Conservation (phyloP, 2,797 vertebrate species). For the Hydrolagus colliei region DNA sequence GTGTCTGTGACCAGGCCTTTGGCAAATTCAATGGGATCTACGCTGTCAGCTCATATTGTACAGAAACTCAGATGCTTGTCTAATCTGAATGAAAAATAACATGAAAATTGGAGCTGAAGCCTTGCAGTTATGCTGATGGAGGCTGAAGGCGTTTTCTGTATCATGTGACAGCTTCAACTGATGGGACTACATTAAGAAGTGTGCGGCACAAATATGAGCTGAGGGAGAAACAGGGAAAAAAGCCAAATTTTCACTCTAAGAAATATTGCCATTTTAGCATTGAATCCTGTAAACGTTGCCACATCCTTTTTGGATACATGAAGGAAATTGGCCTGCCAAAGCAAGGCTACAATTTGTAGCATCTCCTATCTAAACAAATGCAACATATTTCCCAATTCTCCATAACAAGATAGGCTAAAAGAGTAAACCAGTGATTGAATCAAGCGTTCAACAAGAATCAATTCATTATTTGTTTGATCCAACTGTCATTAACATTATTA, state of each 20-base stretch:
- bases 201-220: not conserved
- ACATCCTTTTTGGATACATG: not conserved
- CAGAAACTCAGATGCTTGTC: conserved; percentile 56
- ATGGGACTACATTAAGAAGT: conserved; percentile 44
- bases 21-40: conserved; percentile 65
- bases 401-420: not conserved
- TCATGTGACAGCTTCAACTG: conserved; percentile 39
- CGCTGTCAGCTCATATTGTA: conserved; percentile 65
- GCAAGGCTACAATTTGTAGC: not conserved
- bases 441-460: not conserved
- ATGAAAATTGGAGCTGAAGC: conserved; percentile 53
- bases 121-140: conserved; percentile 45
- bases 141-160: conserved; percentile 41
- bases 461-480: not conserved
- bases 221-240: conserved; percentile 37
- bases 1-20: conserved; percentile 66
- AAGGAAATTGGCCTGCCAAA: not conserved
- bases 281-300: not conserved
- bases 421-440: not conserved
- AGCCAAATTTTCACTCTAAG: conserved; percentile 25
- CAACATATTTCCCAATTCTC: not conserved
- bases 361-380: not conserved
- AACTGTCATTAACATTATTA: not conserved
- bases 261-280: not conserved
- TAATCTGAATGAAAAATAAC: conserved; percentile 64